Evolutionary conservation across 2,113 vertebrate species (phyloP), one percentile per base, ranked within the genome.

Genomic region (Nyctibius bracteatus): DNA sequence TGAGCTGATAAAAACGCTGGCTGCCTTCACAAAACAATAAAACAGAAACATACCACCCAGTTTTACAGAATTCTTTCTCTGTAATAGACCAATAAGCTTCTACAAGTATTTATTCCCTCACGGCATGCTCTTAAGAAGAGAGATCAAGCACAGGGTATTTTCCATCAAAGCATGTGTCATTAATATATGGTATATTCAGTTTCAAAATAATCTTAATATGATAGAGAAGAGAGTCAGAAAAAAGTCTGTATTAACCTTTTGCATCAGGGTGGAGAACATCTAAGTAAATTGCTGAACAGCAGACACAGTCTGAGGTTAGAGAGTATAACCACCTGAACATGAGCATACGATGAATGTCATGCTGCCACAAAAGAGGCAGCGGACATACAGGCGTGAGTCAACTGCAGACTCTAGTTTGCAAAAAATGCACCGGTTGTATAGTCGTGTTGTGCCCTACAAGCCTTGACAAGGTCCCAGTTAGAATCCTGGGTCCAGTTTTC

Each of bases 251-350:
- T 63, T 67, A 79, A 63, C 8, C 58, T 93, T 86, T 39, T 47
- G 68, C 37, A 55, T 49, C 2, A 6, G 44, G 5, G 19, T 8
- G 37, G 27, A 39, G 6, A 67, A 55, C 28, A 68, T 6, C 0
- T 2, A 30, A 46, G 47, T 10, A 55, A 86, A 68, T 22, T 0
- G 0, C 66, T 41, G 54, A 37, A 31, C 15, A 81, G 63, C 1
- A 2, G 33, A 54, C 14, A 57, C 0, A 0, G 6, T 16, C 3
- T 44, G 66, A 91, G 14, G 9, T 35, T 10, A 59, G 47, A 58
- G 22, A 58, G 0, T 28, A n/a, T 19, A 67, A 63, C 7, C 47
- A 54, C 35, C 47, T 31, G 28, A 70, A 30, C 0, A 0, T 5
- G 25, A 78, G 28, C 35, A 14, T 1, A 33, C 51, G 10, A 5